Conservation (phyloP, 2,797 vertebrate genomes). For the Rhinogobio ventralis region DNA sequence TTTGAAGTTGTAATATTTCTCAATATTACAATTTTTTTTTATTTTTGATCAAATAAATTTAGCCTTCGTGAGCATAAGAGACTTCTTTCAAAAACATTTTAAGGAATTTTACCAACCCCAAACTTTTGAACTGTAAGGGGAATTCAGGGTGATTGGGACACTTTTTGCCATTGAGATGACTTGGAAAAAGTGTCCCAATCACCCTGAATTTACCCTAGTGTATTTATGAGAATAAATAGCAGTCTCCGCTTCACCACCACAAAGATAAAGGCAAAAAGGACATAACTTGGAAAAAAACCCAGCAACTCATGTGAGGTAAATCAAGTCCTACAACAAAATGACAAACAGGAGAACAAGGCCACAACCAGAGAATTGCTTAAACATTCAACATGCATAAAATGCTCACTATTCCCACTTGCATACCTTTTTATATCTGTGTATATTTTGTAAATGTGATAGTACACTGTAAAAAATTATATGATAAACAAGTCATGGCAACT, state of each 20-base stretch:
- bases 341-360: background rate
- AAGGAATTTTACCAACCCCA: background rate
- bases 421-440: background rate
- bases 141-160: too few relatives aligned
- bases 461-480: background rate
- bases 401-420: background rate
- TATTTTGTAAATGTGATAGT: background rate
- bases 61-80: background rate
- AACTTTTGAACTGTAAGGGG: background rate
- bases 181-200: too few relatives aligned
- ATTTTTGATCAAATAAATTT: background rate
- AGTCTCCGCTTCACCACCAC: background rate
- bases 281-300: background rate
- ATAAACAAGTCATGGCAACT: background rate
- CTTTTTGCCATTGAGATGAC: too few relatives aligned
- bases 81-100: background rate
- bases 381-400: background rate
- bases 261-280: background rate
- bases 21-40: background rate
- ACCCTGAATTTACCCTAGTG: too few relatives aligned
- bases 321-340: background rate
- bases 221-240: background rate
- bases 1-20: background rate
- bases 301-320: background rate
- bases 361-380: background rate